Percentiles rank a stretch among this genome's conserved stretches.
Evolutionary conservation across 2,888 invertebrate species (phyloP).

Genomic region (Pheosia gnoma): DNA sequence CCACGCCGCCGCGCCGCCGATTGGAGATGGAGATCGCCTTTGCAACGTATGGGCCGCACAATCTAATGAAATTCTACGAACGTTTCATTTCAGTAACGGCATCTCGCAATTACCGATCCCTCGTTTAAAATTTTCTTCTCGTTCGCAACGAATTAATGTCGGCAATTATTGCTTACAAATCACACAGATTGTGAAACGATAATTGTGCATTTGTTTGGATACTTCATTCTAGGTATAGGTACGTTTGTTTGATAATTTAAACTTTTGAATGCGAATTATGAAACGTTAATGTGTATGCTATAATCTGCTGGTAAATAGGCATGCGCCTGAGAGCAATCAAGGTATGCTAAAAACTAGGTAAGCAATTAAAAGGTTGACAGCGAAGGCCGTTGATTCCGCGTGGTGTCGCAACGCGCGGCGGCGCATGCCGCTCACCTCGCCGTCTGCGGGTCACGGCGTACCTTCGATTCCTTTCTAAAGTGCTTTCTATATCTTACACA

Average conservation of each 20-base stretch:
- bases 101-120: constrained; percentile 29
- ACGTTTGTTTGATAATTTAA: neutral
- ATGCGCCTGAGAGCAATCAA: constrained; percentile 39
- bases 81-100: constrained; percentile 35
- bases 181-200: constrained; percentile 16
- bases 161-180: constrained; percentile 19
- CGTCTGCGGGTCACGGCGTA: constrained; percentile 75
- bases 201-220: constrained; percentile 7
- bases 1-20: constrained; percentile 57
- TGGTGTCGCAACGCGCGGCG: constrained; percentile 69
- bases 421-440: constrained; percentile 69
- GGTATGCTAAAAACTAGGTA: constrained; percentile 54
- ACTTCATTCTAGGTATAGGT: neutral
- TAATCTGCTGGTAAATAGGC: constrained; percentile 17
- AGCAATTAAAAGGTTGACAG: constrained; percentile 77
- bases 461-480: constrained; percentile 83
- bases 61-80: constrained; percentile 54
- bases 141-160: constrained; percentile 24
- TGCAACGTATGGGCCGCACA: constrained; percentile 51
- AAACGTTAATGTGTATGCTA: neutral
- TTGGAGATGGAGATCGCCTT: constrained; percentile 54
- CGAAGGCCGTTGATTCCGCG: constrained; percentile 77
- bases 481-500: constrained; percentile 77
- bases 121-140: constrained; percentile 32
- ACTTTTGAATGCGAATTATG: neutral